Conservation (phyloP, 2,888 invertebrate genomes). For the Stenichneumon culpator region DNA sequence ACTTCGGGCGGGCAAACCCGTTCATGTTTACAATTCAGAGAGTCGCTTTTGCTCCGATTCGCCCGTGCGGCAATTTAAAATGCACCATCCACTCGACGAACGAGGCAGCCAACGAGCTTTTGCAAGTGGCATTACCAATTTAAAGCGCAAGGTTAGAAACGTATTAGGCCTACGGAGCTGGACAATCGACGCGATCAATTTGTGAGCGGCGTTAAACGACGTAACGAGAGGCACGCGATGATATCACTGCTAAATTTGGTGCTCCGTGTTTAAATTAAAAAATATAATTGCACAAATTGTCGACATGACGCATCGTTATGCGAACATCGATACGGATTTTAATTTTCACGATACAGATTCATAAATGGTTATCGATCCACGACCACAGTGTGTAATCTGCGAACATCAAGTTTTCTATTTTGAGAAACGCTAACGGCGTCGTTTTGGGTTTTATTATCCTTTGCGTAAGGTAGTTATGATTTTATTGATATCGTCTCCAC, state of each 20-base stretch:
- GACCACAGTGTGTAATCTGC: background rate
- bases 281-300: conserved; percentile 6
- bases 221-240: conserved; percentile 66
- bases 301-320: background rate
- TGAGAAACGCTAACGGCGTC: background rate
- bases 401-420: background rate
- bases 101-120: conserved; percentile 33
- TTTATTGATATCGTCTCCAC: conserved; percentile 3
- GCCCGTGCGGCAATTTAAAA: background rate
- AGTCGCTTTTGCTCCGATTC: conserved; percentile 3
- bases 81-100: background rate
- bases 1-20: background rate
- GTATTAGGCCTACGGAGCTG: conserved; percentile 27
- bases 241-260: conserved; percentile 71
- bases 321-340: background rate
- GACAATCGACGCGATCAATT: conserved; percentile 70
- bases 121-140: conserved; percentile 64
- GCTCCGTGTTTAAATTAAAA: background rate
- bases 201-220: conserved; percentile 68
- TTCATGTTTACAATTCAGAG: background rate
- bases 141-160: conserved; percentile 61
- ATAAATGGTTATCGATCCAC: background rate
- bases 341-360: background rate
- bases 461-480: conserved; percentile 30
- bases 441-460: background rate